Evolutionary conservation across 2,888 invertebrate genomes (phyloP).

Genomic region (Antheraea assamensis): DNA sequence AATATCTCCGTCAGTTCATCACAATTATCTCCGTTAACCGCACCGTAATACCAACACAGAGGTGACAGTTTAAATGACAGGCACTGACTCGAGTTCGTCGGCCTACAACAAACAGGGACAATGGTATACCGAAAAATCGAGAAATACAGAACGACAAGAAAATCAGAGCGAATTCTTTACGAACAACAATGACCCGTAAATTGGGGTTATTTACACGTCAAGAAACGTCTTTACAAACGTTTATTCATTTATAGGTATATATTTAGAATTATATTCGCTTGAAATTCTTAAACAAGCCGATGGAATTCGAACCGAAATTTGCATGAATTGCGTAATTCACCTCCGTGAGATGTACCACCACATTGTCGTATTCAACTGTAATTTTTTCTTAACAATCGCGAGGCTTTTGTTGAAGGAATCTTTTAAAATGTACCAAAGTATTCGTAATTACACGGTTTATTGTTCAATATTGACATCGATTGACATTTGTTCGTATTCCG

Average conservation of each 20-base stretch:
- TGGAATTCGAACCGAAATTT: conserved; percentile 5
- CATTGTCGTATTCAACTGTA: conserved; percentile 9
- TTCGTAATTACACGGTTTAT: not conserved
- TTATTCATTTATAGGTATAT: not conserved
- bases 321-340: conserved; percentile 14
- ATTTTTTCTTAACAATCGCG: conserved; percentile 14
- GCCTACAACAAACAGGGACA: not conserved
- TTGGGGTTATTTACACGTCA: not conserved
- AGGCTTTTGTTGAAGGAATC: not conserved
- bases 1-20: not conserved
- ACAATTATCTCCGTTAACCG: not conserved
- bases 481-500: not conserved
- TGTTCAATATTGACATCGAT: conserved; percentile 2
- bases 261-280: not conserved
- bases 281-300: not conserved
- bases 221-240: conserved; percentile 4
- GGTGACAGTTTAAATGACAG: not conserved
- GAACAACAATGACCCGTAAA: conserved; percentile 2
- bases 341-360: not conserved
- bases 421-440: not conserved
- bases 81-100: conserved; percentile 2
- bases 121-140: not conserved
- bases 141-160: not conserved
- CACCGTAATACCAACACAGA: not conserved
- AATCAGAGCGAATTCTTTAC: conserved; percentile 8